phyloP scores from a whole-genome alignment of 37 sponge, comb jelly and placozoan genomes.

The Halichondria panicea region DNA sequence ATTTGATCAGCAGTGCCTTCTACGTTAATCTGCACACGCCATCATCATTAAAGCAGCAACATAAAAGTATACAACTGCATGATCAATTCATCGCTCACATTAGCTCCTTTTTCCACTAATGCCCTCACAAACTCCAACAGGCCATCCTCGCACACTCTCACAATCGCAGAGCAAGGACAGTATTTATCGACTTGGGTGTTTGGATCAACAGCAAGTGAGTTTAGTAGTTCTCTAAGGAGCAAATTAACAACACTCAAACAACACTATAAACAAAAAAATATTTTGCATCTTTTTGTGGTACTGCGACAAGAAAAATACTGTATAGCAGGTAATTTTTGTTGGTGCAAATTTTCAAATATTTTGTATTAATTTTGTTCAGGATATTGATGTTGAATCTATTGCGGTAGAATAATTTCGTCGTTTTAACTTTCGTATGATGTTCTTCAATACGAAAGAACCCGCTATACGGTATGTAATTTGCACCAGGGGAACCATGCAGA shows the following conservation, averaged over 20 bases:
- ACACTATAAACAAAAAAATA: too few species aligned
- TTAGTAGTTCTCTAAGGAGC: constrained; percentile 22
- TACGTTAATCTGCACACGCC: constrained; percentile 16
- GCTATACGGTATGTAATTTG: too few species aligned
- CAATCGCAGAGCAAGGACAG: constrained; percentile 27
- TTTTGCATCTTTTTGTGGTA: too few species aligned
- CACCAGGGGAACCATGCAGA: too few species aligned
- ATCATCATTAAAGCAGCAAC: background rate
- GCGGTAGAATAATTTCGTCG: too few species aligned
- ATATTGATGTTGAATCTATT: too few species aligned
- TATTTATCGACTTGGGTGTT: constrained; percentile 35
- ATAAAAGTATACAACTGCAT: background rate
- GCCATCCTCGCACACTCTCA: constrained; percentile 43
- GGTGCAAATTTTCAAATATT: too few species aligned
- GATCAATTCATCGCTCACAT: constrained; percentile 18
- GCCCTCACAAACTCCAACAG: constrained; percentile 37
- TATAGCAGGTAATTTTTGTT: too few species aligned
- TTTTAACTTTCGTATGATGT: too few species aligned
- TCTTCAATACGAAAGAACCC: too few species aligned
- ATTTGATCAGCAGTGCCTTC: constrained; percentile 45
- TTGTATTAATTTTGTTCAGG: too few species aligned
- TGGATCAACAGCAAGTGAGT: constrained; percentile 16
- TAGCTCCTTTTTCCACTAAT: constrained; percentile 55
- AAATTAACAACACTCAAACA: background rate
- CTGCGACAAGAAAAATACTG: too few species aligned